phyloP scores from a whole-genome alignment of 2,797 vertebrate species.

The Phalloptychus januarius region DNA sequence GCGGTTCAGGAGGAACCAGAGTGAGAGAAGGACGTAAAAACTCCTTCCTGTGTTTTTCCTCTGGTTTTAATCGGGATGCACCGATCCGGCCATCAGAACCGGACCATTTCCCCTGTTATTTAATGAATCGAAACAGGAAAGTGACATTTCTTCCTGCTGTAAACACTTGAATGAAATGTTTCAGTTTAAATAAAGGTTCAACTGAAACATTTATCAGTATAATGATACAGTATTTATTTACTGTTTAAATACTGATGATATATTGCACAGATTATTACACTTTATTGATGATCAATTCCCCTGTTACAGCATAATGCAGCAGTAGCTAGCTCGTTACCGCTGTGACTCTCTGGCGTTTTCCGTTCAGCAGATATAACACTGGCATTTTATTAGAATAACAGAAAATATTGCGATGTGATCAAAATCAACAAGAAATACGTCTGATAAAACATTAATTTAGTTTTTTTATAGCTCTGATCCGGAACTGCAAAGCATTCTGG shows the following conservation, averaged over 20 bases:
- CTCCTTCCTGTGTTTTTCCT: slow-evolving; percentile 16
- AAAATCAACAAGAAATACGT: no score
- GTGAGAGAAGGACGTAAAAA: slow-evolving; percentile 16
- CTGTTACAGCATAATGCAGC: background rate
- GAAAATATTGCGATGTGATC: no score
- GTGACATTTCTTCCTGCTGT: background rate
- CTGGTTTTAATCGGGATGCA: slow-evolving; percentile 33
- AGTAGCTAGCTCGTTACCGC: background rate
- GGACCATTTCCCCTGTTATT: background rate
- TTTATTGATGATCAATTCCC: background rate
- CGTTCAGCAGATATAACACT: no score
- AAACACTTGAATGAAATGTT: background rate
- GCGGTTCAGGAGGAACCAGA: background rate
- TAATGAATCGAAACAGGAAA: background rate
- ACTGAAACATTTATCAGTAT: no score
- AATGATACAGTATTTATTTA: background rate
- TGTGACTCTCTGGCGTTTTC: no score
- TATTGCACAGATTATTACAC: background rate
- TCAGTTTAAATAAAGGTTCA: background rate
- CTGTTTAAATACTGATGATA: background rate
- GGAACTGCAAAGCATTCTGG: no score
- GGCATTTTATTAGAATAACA: no score
- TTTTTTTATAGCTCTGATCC: no score
- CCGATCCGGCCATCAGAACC: background rate
- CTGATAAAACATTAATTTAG: no score